Evolutionary conservation across 1,140 invertebrate genomes (phyloP), one percentile per base, ranked within the genome.

Genomic region (Drosophila nannoptera): DNA sequence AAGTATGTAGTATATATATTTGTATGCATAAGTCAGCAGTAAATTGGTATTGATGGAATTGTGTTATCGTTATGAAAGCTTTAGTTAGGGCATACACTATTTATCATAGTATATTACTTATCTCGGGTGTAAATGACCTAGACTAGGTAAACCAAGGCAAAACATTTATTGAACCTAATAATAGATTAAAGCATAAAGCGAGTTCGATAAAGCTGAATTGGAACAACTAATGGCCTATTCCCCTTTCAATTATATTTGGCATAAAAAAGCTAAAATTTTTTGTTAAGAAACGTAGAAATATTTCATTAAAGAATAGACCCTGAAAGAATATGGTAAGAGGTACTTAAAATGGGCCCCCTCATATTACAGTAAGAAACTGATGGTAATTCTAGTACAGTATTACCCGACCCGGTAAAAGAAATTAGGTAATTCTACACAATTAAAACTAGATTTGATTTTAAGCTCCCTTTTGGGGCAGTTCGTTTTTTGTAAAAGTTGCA

Each of bases 81-180:
- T n/a, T n/a, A n/a, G n/a, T 43, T 42, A 32, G 32, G n/a, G 2
- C 31, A 7, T 11, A 8, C 9, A 31, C 4, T 35, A 40, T 36
- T 40, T 61, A 53, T 61, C 42, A 54, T 38, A 60, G 36, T 60
- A 46, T 33, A n/a, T 2, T 35, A 60, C 38, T 67, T 67, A 67
- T 60, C 55, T 36, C n/a, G 22, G 32, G 22, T 16, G 49, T 5
- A 33, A 36, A 22, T 35, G 52, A 50, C 53, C 62, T 58, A 49
- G 53, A 56, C 32, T 35, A 45, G 42, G 7, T 50, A 36, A 36
- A 33, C 38, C 36, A 59, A 46, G 42, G 31, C 42, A 35, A 49
- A 12, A n/a, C 7, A 33, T 7, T 31, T 12, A 33, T 35, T 16
- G 16, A 7, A 1, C n/a, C 8, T 33, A 9, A 16, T 5, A 36